These are phyloP conservation scores for Melanerpes formicivorus DNA, from an alignment of 2,113 vertebrate species.

Conservation along the genomic window DNA sequence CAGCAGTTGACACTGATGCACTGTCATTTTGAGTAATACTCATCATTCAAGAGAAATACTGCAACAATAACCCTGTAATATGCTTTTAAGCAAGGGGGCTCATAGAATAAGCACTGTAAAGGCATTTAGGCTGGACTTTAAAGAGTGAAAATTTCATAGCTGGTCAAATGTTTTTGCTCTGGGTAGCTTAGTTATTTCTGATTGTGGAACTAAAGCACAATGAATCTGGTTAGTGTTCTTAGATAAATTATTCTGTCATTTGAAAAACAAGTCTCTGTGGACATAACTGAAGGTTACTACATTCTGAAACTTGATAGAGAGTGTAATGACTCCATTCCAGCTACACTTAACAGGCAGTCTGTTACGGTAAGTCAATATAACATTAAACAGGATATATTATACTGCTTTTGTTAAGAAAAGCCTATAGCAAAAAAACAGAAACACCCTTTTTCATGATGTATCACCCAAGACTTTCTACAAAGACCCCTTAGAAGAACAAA, in stretches of 20 bases:
- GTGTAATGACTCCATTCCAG: slow-evolving; percentile 63
- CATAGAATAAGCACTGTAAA: background rate
- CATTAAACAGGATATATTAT: slow-evolving; percentile 56
- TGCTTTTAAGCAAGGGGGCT: background rate
- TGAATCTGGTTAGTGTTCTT: slow-evolving; percentile 73
- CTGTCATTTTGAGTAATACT: background rate
- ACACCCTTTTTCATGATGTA: background rate
- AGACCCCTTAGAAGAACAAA: background rate
- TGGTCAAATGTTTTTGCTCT: slow-evolving; percentile 12
- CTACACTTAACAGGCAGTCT: slow-evolving; percentile 31
- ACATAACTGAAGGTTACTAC: slow-evolving; percentile 76
- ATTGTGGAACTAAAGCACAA: slow-evolving; percentile 52
- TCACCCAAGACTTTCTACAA: background rate
- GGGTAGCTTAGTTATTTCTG: background rate
- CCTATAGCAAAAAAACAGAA: background rate
- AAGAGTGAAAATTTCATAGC: slow-evolving; percentile 9
- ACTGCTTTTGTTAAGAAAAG: slow-evolving; percentile 64
- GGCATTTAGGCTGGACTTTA: background rate
- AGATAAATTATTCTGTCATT: slow-evolving; percentile 79
- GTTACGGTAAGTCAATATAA: slow-evolving; percentile 58
- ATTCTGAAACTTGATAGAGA: slow-evolving; percentile 75
- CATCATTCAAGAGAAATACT: background rate
- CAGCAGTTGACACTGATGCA: background rate
- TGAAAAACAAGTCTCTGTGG: slow-evolving; percentile 71
- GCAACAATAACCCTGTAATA: background rate